Percentiles rank a stretch among this genome's conserved stretches.
These are phyloP conservation scores for Agrochola lychnidis DNA, from an alignment of 2,888 invertebrate genomes.

Conservation along the genomic window DNA sequence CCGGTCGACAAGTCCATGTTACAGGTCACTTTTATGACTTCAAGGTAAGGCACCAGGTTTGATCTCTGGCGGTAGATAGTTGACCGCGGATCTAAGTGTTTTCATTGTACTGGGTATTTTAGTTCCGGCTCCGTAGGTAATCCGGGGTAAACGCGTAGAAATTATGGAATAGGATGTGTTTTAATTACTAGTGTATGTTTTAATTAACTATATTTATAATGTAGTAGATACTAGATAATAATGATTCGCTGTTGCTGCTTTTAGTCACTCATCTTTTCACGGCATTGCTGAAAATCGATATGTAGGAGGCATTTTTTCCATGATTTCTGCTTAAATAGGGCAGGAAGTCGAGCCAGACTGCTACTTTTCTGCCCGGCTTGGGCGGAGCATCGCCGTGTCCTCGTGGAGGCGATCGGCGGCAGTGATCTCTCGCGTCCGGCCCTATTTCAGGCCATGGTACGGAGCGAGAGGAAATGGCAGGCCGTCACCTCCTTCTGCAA, in stretches of 20 bases:
- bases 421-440: too few species aligned
- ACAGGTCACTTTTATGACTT: conserved; percentile 65
- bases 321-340: background rate
- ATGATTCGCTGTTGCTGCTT: background rate
- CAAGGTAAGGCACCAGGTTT: conserved; percentile 80
- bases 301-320: background rate
- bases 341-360: background rate
- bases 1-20: conserved; percentile 67
- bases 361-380: too few species aligned
- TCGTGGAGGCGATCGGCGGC: too few species aligned
- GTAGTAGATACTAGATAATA: too few species aligned
- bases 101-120: conserved; percentile 66
- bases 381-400: too few species aligned
- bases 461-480: too few species aligned
- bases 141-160: conserved; percentile 1
- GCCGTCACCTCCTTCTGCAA: too few species aligned
- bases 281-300: background rate
- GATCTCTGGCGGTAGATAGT: conserved; percentile 79
- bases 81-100: conserved; percentile 76
- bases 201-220: background rate
- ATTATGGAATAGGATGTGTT: conserved; percentile 17
- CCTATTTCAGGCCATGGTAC: too few species aligned
- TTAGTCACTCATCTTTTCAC: background rate
- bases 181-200: conserved; percentile 22
- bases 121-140: conserved; percentile 42